Evolutionary conservation across 2,113 vertebrate species (phyloP).

Genomic region (Lonchura striata): DNA sequence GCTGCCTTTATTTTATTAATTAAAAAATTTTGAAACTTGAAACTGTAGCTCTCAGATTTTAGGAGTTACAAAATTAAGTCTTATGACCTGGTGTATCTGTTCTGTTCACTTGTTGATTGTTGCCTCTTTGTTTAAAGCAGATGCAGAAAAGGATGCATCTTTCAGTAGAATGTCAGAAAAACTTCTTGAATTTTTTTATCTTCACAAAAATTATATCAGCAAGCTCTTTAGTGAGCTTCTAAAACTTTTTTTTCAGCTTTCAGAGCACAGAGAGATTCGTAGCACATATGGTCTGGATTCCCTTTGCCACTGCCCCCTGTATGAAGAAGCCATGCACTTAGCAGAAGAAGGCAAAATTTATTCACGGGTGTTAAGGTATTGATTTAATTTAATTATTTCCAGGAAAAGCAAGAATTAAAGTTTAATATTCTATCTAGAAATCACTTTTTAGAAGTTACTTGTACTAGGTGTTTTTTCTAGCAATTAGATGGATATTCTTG

Average conservation of each 20-base stretch:
- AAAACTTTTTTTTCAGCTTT: conserved; percentile 67
- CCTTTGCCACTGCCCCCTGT: conserved; percentile 83
- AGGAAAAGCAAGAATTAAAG: neutral
- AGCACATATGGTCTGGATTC: conserved; percentile 69
- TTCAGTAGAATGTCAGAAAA: neutral
- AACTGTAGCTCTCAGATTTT: neutral
- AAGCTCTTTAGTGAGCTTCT: neutral
- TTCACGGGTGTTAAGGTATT: conserved; percentile 88
- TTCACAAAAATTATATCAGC: neutral
- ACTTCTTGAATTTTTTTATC: neutral
- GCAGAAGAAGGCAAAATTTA: conserved; percentile 92
- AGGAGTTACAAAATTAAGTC: neutral
- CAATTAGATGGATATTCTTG: neutral
- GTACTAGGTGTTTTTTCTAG: neutral
- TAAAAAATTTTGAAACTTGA: neutral
- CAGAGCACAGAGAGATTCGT: conserved; percentile 82
- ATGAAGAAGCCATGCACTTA: conserved; percentile 91
- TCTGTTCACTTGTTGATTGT: neutral
- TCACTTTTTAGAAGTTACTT: neutral
- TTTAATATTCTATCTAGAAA: neutral
- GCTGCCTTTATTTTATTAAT: neutral
- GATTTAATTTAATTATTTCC: neutral
- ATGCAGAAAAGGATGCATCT: neutral
- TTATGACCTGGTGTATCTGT: neutral
- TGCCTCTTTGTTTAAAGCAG: neutral